Base-by-base conservation (phyloP, 2,888 invertebrate genomes). In the Sympetrum striolatum region DNA sequence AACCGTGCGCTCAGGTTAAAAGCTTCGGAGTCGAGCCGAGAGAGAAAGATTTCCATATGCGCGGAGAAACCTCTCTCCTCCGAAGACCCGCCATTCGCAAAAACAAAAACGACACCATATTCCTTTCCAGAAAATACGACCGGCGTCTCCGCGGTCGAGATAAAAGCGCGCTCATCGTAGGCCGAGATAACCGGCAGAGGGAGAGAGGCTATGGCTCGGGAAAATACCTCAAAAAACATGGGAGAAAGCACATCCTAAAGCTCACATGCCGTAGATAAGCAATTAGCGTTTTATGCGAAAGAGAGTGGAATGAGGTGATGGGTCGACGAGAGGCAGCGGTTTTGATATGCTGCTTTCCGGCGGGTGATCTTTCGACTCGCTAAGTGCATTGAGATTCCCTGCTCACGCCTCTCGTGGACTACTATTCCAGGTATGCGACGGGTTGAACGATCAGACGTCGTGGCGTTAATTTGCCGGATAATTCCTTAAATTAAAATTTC, bases 101-200 rank as follows among this genome's bases (percentile, higher is more conserved):
- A 86, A 86, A 86, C 86, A 60, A 86, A 86, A 86, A 86, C 58
- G 86, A 86, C 86, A 86, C 86, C 58, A 86, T 86, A 86, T 86
- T 60, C 60, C 86, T 86, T 86, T 86, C 86, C 37, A 86, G 86
- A 86, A 86, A 86, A 60, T 86, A 86, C 86, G 86, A 86, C 60
- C 86, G 86, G 37, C 60, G 35, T 86, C 60, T 25, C 37, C 60
- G 86, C 86, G 86, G 86, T 60, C 31, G 86, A 86, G 86, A 86
- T 86, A 86, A 86, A 86, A 86, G 82, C 86, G 37, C 35, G n/a
- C 80, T 80, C 80, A 37, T 37, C 39, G 80, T 22, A n/a, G 37
- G n/a, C 22, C 18, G n/a, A 44, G 39, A 44, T 80, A 44, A 18
- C 80, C 80, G 31, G n/a, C n/a, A 12, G 80, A 6, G 37, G 6